Evolutionary conservation across 2,888 invertebrate species (phyloP), one percentile per base, ranked within the genome.

Genomic region (Clitarchus hookeri): DNA sequence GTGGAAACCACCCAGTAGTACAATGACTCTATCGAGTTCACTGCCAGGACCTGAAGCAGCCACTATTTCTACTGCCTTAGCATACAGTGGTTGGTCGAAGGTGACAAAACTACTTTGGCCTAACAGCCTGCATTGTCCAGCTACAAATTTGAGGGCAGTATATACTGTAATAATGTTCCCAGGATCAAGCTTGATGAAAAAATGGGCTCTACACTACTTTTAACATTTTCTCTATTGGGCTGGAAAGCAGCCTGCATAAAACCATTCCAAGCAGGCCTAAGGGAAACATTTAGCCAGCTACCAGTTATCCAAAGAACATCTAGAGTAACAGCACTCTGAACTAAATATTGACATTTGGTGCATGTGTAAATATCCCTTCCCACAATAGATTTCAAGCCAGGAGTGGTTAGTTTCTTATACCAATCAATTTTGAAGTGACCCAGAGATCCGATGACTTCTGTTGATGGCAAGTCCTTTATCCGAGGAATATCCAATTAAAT

Each of bases 1-100:
- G 79, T 86, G 86, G 65, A 85, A 85, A 48, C 86, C 85, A 26
- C 85, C 86, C 9, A 86, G 82, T 36, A 54, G 23, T 26, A 86
- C 85, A 23, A 44, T 26, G 0, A 86, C 65, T 44, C 12, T 78
- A 44, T 44, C 27, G 13, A 65, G 44, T 23, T 48, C 25, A 82
- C 82, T 82, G 82, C 36, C 27, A 84, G 19, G 23, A 19, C 83
- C 36, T 26, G 82, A 83, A 44, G 86, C 80, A 0, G 77, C 23
- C 23, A 77, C 77, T 25, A 86, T 86, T 44, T 86, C 86, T 25
- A 53, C 53, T 13, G 87, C 84, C 26, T 84, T 84, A 19, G 54
- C 53, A 54, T 77, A 84, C n/a, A 86, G 44, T 44, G 44, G 86
- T 48, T 86, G 87, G 83, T 86, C 84, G 23, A 80, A 86, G 6